Evolutionary conservation across 2,888 invertebrate species (phyloP), one percentile per base, ranked within the genome.

Genomic region (Seladonia tumulorum): DNA sequence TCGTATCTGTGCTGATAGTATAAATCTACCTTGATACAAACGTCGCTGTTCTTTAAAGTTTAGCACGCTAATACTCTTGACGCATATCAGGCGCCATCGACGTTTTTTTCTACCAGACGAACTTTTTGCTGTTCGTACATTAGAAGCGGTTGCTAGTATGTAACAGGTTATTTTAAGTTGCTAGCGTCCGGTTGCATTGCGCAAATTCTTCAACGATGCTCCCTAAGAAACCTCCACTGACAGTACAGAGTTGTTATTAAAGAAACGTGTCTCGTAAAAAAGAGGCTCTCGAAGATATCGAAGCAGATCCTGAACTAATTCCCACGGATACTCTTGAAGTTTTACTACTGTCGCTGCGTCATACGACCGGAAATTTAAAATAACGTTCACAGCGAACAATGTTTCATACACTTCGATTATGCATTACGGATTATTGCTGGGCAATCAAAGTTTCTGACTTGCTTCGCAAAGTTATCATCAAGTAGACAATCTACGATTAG

Each of bases 161-260:
- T 60, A 60, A 60, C 25, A 60, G 60, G 60, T 60, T 60, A 60
- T 25, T 60, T 60, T 60, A 25, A 60, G 60, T 60, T 60, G 25
- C n/a, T n/a, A 42, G 14, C 14, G 70, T 70, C 68, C n/a, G 70
- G 42, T 16, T 42, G 70, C 70, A 42, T 70, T 63, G 45, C 93
- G 93, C 92, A 92, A 90, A 93, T 93, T 93, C 90, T 87, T 75
- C 81, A 45, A 25, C 49, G 63, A 87, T 77, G 83, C 78, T 72
- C 63, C 71, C 76, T 63, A 63, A 60, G 42, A 74, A 82, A 83
- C 47, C 81, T n/a, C 14, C 4, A 14, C n/a, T 25, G 60, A 60
- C 60, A 12, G n/a, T 14, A 4, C 60, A n/a, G 25, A 60, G 60
- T 60, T 60, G 14, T 25, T 25, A 25, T 14, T 14, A 25, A 60